Conservation (phyloP, 2,797 vertebrate species). For the Setipinna tenuifilis region DNA sequence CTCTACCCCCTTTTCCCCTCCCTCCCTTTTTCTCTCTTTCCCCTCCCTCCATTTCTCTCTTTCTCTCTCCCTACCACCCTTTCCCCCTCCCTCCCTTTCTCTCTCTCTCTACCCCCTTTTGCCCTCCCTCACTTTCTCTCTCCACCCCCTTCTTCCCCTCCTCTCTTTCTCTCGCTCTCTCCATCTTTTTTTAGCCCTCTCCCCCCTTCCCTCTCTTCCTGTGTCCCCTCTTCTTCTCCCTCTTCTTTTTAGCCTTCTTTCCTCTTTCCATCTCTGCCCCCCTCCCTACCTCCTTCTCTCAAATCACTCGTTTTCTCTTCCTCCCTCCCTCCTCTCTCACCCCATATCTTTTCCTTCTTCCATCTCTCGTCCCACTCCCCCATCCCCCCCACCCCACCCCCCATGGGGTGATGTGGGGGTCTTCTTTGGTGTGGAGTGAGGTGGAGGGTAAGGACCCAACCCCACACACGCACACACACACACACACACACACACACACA, state of each 20-base stretch:
- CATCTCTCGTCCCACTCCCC: neutral
- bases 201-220: too few relatives aligned
- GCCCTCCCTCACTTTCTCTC: neutral
- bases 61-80: neutral
- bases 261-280: too few relatives aligned
- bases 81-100: neutral
- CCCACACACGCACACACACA: constrained; percentile 34
- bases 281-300: too few relatives aligned
- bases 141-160: neutral
- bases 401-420: neutral
- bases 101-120: neutral
- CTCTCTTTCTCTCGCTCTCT: neutral
- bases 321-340: too few relatives aligned
- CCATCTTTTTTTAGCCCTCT: neutral
- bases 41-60: neutral
- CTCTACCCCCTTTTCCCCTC: neutral
- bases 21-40: neutral
- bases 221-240: too few relatives aligned
- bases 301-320: too few relatives aligned
- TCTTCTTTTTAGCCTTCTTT: too few relatives aligned
- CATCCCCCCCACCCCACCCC: neutral
- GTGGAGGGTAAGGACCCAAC: constrained; percentile 46
- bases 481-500: too few relatives aligned
- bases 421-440: constrained; percentile 39
- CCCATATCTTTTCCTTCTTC: too few relatives aligned